These are phyloP conservation scores for Drosophila testacea DNA, from an alignment of 2,888 invertebrate species.

Conservation along the genomic window DNA sequence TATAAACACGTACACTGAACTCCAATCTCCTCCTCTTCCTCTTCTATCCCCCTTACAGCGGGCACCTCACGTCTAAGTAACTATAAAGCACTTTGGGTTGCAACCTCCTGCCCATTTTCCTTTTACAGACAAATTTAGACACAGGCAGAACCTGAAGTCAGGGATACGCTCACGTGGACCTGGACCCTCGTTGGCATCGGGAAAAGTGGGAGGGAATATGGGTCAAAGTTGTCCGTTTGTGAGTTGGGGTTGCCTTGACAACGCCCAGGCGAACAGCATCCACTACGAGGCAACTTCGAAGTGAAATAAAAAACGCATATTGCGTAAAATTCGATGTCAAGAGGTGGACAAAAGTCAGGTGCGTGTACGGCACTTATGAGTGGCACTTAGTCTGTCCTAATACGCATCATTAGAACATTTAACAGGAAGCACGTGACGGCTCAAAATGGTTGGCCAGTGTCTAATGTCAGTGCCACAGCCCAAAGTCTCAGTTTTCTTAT, in stretches of 20 bases:
- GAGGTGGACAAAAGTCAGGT: conserved; percentile 57
- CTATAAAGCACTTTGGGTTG: conserved; percentile 65
- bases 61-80: conserved; percentile 44
- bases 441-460: conserved; percentile 18
- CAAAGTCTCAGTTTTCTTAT: conserved; percentile 3
- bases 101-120: conserved; percentile 4
- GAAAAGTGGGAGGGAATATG: background rate
- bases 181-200: conserved; percentile 22
- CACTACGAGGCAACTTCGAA: conserved; percentile 24
- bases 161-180: conserved; percentile 29
- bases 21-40: no score
- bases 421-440: conserved; percentile 78
- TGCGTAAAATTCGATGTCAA: conserved; percentile 71
- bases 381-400: conserved; percentile 78
- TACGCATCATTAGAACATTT: conserved; percentile 81
- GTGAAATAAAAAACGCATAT: conserved; percentile 73
- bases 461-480: background rate
- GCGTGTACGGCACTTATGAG: conserved; percentile 75
- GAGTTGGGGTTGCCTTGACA: conserved; percentile 34
- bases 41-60: background rate
- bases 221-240: background rate
- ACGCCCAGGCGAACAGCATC: conserved; percentile 34
- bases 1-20: conserved; percentile 43
- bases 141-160: conserved; percentile 1
- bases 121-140: conserved; percentile 34